Conservation (phyloP, 2,113 vertebrate species). For the Pluvialis apricaria region DNA sequence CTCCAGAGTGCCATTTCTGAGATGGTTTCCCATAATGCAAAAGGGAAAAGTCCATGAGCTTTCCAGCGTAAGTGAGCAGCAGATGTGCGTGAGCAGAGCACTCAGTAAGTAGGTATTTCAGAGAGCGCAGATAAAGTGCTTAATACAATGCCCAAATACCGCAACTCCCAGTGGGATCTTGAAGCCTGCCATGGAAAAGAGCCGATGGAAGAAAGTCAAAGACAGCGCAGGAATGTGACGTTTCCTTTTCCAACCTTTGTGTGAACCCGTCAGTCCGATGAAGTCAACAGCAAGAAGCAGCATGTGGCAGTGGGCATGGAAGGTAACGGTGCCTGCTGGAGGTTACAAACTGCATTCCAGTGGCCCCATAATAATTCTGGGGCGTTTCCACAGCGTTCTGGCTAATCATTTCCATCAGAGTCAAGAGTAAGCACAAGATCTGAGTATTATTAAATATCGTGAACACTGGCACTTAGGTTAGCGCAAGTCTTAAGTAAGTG, state of each 20-base stretch:
- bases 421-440: background rate
- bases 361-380: background rate
- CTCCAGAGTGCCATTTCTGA: constrained; percentile 20
- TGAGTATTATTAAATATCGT: background rate
- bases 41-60: background rate
- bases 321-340: background rate
- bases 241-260: background rate
- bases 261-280: background rate
- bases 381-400: background rate
- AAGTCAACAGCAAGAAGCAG: background rate
- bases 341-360: background rate
- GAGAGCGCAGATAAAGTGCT: constrained; percentile 10
- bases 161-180: background rate
- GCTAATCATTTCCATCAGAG: background rate
- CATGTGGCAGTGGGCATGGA: background rate
- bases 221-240: background rate
- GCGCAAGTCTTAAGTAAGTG: background rate
- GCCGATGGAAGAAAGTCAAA: background rate
- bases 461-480: background rate
- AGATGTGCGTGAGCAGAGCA: background rate
- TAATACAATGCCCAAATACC: constrained; percentile 9
- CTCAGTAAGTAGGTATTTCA: constrained; percentile 18
- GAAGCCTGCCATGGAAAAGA: background rate
- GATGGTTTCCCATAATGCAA: background rate
- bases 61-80: background rate